Base-by-base conservation (phyloP, 2,113 vertebrate genomes). In the Salvelinus fontinalis region DNA sequence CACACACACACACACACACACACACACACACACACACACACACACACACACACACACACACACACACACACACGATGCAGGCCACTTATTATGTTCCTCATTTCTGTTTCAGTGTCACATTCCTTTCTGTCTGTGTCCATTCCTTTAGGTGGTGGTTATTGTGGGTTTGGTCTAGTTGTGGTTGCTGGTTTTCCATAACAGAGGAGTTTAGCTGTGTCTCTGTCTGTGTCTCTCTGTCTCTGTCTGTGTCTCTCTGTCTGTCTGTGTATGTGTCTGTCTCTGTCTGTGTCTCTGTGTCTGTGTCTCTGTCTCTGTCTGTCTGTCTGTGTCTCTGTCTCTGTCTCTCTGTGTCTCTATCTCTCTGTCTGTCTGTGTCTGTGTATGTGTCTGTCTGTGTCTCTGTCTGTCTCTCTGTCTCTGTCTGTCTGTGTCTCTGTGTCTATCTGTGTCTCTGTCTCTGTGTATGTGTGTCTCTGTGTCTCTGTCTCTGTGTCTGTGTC, bases 101-200 rank as follows among this genome's bases (percentile, higher is more conserved):
- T 29, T 29, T 66, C 27, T 27, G 64, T 26, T 66, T 66, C 24
- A 65, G 14, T 26, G 22, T 22, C 62, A 27, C 12, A 27, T 7
- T 12, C 12, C 34, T 34, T 34, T 34, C 27, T 27, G 22, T 65
- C 13, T 13, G 27, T 67, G 26, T 3, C 27, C 2, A 27, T 7
- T 12, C 12, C 34, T 34, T 34, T 34, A 34, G 34, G 34, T 34
- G 34, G 5, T 34, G 34, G 34, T 34, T 34, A 7, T 7, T 34
- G 48, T 18, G 14, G 27, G 16, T 27, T 18, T 11, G 16, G 18
- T 16, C 18, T 18, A 11, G 1, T 69, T 34, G 34, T 34, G 7
- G 18, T 39, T 29, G 65, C 57, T 60, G 3, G 68, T 67, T 73
- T 66, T 71, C 27, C 51, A 54, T 69, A 54, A 72, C 20, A 20